These are phyloP conservation scores for Bombus haemorrhoidalis DNA, from an alignment of 1,140 invertebrate genomes.

Conservation along the genomic window DNA sequence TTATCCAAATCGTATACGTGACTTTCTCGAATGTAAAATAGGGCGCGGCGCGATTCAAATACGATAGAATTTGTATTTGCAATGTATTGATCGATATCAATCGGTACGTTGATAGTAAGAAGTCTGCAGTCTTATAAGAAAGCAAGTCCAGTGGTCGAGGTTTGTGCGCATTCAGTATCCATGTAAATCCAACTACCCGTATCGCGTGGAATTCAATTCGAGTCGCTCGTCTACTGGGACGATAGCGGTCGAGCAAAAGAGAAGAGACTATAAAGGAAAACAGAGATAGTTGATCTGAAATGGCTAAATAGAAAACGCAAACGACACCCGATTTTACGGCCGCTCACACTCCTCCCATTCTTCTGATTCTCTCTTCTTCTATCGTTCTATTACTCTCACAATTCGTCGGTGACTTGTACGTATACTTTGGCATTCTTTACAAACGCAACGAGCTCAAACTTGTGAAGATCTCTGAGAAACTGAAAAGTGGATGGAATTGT, in stretches of 20 bases:
- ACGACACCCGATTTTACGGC: conserved; percentile 77
- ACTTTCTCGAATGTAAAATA: neutral
- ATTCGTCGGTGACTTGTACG: conserved; percentile 49
- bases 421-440: conserved; percentile 40
- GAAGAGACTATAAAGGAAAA: conserved; percentile 50
- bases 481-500: too few relatives aligned
- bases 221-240: conserved; percentile 66
- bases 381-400: conserved; percentile 12
- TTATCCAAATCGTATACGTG: neutral
- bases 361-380: conserved; percentile 40
- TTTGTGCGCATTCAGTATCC: conserved; percentile 61
- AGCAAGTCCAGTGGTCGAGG: conserved; percentile 51
- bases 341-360: conserved; percentile 71
- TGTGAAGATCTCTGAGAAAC: neutral
- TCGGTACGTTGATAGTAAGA: conserved; percentile 52
- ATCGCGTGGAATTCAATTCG: conserved; percentile 74
- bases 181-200: conserved; percentile 72
- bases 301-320: conserved; percentile 80
- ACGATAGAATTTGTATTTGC: conserved; percentile 20
- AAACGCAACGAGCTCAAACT: neutral
- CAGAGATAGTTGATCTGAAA: conserved; percentile 70
- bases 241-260: conserved; percentile 49
- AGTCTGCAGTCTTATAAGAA: conserved; percentile 49
- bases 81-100: conserved; percentile 49
- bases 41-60: neutral